A percentile compares a stretch with the other conserved stretches of the same genome.
These are phyloP conservation scores for Corydoras sp. DNA, from an alignment of 2,113 vertebrate genomes.

Conservation along the genomic window DNA sequence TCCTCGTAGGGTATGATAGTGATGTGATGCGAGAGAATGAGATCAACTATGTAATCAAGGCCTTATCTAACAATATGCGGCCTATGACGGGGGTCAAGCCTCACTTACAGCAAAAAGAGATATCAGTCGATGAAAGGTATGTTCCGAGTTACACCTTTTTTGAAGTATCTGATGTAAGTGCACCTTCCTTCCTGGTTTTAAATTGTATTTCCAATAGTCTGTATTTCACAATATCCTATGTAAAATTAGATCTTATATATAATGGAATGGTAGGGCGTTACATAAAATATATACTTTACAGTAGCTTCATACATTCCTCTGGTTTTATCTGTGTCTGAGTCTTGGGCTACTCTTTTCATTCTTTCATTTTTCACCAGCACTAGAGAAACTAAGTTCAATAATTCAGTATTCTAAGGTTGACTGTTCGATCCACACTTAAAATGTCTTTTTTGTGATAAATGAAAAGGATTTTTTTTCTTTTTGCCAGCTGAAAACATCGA, in stretches of 20 bases:
- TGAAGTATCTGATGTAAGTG: no score
- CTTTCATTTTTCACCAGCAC: background rate
- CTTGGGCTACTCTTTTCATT: no score
- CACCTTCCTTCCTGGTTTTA: no score
- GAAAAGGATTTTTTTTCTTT: background rate
- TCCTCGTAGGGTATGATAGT: slow-evolving; percentile 86
- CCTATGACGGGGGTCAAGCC: slow-evolving; percentile 92
- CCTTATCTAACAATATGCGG: slow-evolving; percentile 92
- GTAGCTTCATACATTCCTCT: no score
- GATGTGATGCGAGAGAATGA: slow-evolving; percentile 95
- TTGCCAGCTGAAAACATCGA: background rate
- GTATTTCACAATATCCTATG: no score
- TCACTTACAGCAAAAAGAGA: slow-evolving; percentile 93
- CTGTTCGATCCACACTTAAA: background rate
- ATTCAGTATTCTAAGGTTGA: background rate
- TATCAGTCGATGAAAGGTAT: slow-evolving; percentile 92
- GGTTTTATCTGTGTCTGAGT: no score
- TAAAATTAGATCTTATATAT: no score
- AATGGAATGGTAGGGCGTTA: no score
- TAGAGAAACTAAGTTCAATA: background rate
- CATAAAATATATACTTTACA: no score
- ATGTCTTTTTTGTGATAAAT: background rate
- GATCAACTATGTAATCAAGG: slow-evolving; percentile 93
- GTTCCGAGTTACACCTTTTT: background rate
- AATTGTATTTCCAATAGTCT: no score